Evolutionary conservation across 1,140 invertebrate genomes (phyloP).

Genomic region (Drosophila pruinosa): DNA sequence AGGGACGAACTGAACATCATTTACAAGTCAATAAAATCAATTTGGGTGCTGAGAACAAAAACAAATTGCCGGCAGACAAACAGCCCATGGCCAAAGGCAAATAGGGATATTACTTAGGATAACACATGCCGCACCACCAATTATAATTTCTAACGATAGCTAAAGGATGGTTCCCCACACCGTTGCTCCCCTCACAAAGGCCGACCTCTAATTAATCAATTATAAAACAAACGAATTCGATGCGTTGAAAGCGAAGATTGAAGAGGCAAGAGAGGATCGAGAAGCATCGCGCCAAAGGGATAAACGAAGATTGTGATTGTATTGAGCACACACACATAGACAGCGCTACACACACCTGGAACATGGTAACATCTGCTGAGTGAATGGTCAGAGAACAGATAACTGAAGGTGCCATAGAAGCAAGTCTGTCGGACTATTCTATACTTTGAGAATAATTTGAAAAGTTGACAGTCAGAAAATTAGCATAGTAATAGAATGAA

Average conservation of each 20-base stretch:
- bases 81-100: conserved; percentile 5
- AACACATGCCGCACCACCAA: conserved; percentile 70
- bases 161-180: conserved; percentile 20
- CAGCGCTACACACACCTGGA: conserved; percentile 28
- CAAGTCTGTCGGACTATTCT: no score
- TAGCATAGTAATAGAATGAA: no score
- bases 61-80: conserved; percentile 63
- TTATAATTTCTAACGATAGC: conserved; percentile 79
- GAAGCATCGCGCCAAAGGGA: conserved; percentile 11
- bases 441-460: no score
- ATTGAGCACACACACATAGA: not conserved
- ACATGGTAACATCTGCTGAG: conserved; percentile 11
- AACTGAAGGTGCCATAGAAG: not conserved
- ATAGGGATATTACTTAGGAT: conserved; percentile 62
- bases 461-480: no score
- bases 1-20: conserved; percentile 47
- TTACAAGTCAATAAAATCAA: conserved; percentile 80
- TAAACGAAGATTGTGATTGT: conserved; percentile 20
- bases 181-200: conserved; percentile 28
- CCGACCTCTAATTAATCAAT: conserved; percentile 82
- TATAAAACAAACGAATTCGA: conserved; percentile 77
- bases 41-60: conserved; percentile 68
- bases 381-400: not conserved
- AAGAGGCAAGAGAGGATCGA: not conserved
- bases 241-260: conserved; percentile 33